These are phyloP conservation scores for Tetanocera ferruginea DNA, from an alignment of 2,888 invertebrate genomes.

Conservation along the genomic window DNA sequence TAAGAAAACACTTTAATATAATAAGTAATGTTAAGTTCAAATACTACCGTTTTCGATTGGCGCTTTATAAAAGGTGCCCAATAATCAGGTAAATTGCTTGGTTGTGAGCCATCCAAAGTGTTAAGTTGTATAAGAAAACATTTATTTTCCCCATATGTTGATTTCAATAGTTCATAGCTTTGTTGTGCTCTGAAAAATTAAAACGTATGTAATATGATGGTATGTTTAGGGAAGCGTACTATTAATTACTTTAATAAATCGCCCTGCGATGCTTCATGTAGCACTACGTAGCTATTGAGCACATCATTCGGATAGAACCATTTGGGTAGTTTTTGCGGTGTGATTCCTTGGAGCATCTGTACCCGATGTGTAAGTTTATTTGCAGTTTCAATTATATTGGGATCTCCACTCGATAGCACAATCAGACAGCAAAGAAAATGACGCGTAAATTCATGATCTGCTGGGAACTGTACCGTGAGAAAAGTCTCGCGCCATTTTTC, in stretches of 20 bases:
- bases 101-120: conserved; percentile 77
- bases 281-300: conserved; percentile 88
- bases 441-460: conserved; percentile 96
- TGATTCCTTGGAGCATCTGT: conserved; percentile 81
- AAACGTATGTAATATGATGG: background rate
- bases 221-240: background rate
- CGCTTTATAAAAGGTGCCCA: conserved; percentile 86
- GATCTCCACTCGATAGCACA: conserved; percentile 80
- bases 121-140: conserved; percentile 94
- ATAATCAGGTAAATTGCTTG: conserved; percentile 80
- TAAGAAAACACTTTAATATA: background rate
- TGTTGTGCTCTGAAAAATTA: conserved; percentile 79
- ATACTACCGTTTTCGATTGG: conserved; percentile 71
- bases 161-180: conserved; percentile 86
- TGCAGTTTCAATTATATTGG: conserved; percentile 85
- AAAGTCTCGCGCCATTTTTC: conserved; percentile 95
- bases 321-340: conserved; percentile 84
- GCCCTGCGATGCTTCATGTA: conserved; percentile 83
- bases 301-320: conserved; percentile 84
- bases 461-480: conserved; percentile 86
- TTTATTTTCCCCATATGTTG: conserved; percentile 86
- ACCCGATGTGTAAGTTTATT: conserved; percentile 84
- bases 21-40: background rate
- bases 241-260: conserved; percentile 80
- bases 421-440: conserved; percentile 88